Evolutionary conservation across 1,140 invertebrate genomes (phyloP).

Genomic region (Trachelipus rathkii): DNA sequence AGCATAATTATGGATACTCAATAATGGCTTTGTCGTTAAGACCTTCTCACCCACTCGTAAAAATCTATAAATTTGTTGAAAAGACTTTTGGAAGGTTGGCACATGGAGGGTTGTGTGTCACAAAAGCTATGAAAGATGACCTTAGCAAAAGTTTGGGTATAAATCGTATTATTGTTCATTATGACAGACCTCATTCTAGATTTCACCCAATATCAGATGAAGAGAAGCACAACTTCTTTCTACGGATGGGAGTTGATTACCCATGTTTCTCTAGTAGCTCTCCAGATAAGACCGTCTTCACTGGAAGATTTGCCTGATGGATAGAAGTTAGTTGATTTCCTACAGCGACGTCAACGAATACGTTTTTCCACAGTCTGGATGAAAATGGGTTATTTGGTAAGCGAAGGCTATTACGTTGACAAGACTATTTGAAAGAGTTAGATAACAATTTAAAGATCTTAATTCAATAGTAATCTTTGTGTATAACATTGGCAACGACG

Average conservation of each 20-base stretch:
- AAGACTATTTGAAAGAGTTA: no score
- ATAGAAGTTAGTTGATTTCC: conserved; percentile 54
- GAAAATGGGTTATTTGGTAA: no score
- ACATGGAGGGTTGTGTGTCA: conserved; percentile 83
- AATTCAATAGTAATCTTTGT: no score
- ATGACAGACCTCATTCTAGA: conserved; percentile 76
- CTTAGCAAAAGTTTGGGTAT: conserved; percentile 72
- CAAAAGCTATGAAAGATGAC: conserved; percentile 86
- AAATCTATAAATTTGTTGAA: conserved; percentile 56
- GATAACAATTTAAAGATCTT: no score
- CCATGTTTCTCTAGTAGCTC: conserved; percentile 47
- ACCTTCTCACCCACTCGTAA: conserved; percentile 64
- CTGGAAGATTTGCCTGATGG: conserved; percentile 56
- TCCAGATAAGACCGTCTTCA: conserved; percentile 62
- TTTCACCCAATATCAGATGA: conserved; percentile 68
- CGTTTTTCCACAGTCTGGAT: no score
- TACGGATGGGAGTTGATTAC: conserved; percentile 63
- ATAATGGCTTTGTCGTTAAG: conserved; percentile 75
- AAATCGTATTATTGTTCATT: conserved; percentile 57
- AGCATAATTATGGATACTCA: conserved; percentile 97
- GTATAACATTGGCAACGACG: no score
- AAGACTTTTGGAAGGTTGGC: conserved; percentile 72
- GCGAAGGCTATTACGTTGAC: no score
- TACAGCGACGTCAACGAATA: no score
- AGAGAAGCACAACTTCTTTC: conserved; percentile 75